Percentiles rank a stretch among this genome's conserved stretches.
Evolutionary conservation across 1,140 invertebrate species (phyloP).

Genomic region (Drosophila lini): DNA sequence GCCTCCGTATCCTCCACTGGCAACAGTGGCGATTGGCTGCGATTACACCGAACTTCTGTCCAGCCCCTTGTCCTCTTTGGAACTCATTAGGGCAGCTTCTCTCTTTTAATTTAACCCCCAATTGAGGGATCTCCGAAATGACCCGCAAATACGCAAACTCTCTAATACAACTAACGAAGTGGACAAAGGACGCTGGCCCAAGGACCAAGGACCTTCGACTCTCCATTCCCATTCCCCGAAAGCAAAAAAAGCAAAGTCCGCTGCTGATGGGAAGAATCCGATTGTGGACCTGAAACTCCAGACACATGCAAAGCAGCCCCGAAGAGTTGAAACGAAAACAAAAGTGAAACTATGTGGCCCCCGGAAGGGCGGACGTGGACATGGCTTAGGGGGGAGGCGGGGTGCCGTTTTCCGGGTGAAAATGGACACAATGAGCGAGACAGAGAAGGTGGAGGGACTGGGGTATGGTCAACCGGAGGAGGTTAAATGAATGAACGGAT

Average conservation of each 20-base stretch:
- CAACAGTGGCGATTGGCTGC: constrained; percentile 22
- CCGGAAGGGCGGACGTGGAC: neutral
- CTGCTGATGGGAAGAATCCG: constrained; percentile 36
- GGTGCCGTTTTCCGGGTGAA: constrained; percentile 12
- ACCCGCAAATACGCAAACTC: constrained; percentile 55
- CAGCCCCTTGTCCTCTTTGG: neutral
- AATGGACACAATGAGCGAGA: constrained; percentile 39
- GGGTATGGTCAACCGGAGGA: constrained; percentile 64
- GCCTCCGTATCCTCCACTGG: neutral
- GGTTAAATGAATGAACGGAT: constrained; percentile 81
- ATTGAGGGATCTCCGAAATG: constrained; percentile 49
- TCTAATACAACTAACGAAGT: constrained; percentile 80
- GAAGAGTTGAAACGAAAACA: constrained; percentile 69
- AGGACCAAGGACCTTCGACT: constrained; percentile 15
- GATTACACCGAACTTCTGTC: constrained; percentile 10
- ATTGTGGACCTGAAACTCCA: constrained; percentile 34
- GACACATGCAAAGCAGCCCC: constrained; percentile 61
- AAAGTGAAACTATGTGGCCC: constrained; percentile 75
- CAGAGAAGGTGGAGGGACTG: constrained; percentile 2
- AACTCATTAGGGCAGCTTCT: constrained; percentile 37
- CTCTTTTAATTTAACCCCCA: constrained; percentile 45
- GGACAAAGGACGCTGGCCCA: constrained; percentile 53
- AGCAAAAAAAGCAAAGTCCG: neutral
- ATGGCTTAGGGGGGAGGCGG: neutral
- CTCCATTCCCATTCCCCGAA: neutral